A percentile compares a stretch with the other conserved stretches of the same genome.
Conservation (phyloP, 1,140 invertebrate genomes). For the Drosophila nasuta region DNA sequence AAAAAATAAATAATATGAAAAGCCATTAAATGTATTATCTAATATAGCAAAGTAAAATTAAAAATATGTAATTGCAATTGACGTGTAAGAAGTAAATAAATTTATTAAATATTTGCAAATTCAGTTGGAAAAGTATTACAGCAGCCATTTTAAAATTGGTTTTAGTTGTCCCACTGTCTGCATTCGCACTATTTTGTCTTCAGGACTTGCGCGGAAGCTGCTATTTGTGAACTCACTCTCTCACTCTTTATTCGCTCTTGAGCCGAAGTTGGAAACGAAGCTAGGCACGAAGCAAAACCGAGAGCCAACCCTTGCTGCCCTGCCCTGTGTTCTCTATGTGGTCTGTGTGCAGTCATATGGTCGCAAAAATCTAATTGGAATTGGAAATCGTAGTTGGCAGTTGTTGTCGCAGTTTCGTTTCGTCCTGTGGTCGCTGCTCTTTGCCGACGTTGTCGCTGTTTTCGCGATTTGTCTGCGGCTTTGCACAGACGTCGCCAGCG, state of each 20-base stretch:
- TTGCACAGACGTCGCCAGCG: conserved; percentile 43
- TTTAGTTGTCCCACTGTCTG: conserved; percentile 27
- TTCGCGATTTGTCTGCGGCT: conserved; percentile 56
- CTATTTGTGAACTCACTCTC: not conserved
- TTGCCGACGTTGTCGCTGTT: conserved; percentile 35
- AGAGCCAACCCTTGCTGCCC: conserved; percentile 31
- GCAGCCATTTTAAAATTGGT: too few relatives aligned
- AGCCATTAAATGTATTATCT: not conserved
- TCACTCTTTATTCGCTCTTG: not conserved
- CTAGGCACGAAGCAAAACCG: conserved; percentile 10
- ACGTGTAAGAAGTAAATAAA: too few relatives aligned
- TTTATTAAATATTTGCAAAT: too few relatives aligned
- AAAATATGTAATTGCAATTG: too few relatives aligned
- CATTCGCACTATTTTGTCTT: conserved; percentile 1
- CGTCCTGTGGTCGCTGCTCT: conserved; percentile 41
- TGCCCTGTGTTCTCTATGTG: conserved; percentile 28
- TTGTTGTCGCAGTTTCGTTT: conserved; percentile 46
- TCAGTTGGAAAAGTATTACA: too few relatives aligned
- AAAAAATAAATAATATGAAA: too few relatives aligned
- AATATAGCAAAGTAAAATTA: too few relatives aligned
- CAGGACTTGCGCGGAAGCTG: conserved; percentile 81
- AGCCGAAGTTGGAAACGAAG: conserved; percentile 10
- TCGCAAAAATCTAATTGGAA: conserved; percentile 27
- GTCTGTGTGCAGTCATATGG: conserved; percentile 55
- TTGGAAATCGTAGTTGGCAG: conserved; percentile 7